phyloP scores from a whole-genome alignment of 2,113 vertebrate species.

The Aphelocoma coerulescens region DNA sequence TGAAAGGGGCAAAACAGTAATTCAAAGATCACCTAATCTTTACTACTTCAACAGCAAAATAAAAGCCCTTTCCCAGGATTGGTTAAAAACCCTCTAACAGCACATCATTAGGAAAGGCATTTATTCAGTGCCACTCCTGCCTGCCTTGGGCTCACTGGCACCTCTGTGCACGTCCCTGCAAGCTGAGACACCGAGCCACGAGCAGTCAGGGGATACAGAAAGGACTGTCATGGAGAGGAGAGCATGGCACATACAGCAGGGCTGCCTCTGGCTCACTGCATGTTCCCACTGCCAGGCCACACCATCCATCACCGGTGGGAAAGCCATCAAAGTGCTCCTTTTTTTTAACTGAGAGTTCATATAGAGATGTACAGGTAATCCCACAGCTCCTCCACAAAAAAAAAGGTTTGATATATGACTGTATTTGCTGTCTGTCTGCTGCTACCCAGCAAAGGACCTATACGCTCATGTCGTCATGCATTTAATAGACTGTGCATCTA shows the following conservation, averaged over 20 bases:
- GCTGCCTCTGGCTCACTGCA: background rate
- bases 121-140: background rate
- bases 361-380: background rate
- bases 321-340: background rate
- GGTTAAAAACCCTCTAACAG: background rate
- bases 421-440: background rate
- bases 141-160: background rate
- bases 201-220: background rate
- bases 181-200: background rate
- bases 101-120: background rate
- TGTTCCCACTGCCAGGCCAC: fast-evolving
- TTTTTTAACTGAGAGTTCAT: background rate
- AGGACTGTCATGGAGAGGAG: background rate
- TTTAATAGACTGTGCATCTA: background rate
- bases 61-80: background rate
- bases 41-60: background rate
- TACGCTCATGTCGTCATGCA: background rate
- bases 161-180: background rate
- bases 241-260: background rate
- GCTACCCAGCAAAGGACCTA: background rate
- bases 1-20: background rate
- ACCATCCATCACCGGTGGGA: fast-evolving
- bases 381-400: background rate
- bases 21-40: background rate
- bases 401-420: background rate